Conservation (phyloP, 2,797 vertebrate genomes). For the Notamacropus eugenii region DNA sequence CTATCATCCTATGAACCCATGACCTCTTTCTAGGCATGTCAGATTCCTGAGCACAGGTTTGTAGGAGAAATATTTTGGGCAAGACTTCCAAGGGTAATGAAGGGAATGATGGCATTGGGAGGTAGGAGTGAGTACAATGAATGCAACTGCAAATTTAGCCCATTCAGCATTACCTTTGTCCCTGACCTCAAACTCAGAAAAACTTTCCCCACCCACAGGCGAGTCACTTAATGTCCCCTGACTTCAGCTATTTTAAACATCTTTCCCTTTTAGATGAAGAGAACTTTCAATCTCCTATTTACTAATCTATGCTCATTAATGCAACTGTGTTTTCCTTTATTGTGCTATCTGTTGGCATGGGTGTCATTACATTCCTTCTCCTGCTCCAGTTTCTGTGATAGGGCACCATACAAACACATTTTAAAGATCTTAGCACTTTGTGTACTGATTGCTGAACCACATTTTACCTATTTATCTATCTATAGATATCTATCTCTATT, state of each 20-base stretch:
- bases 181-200: background rate
- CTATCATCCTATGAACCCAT: background rate
- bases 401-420: background rate
- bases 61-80: background rate
- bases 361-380: rapidly evolving
- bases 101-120: background rate
- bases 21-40: background rate
- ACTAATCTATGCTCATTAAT: background rate
- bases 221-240: background rate
- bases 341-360: background rate
- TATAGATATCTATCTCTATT: background rate
- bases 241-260: rapidly evolving
- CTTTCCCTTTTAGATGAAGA: background rate
- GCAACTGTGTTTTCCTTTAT: background rate
- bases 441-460: background rate
- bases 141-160: background rate
- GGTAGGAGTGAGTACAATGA: background rate
- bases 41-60: background rate
- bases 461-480: background rate
- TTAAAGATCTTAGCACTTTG: background rate
- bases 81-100: background rate
- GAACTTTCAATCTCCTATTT: background rate
- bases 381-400: background rate
- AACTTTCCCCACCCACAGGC: background rate
- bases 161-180: background rate